These are phyloP conservation scores for Lindbergichthys nudifrons DNA, from an alignment of 2,797 vertebrate species.

Conservation along the genomic window DNA sequence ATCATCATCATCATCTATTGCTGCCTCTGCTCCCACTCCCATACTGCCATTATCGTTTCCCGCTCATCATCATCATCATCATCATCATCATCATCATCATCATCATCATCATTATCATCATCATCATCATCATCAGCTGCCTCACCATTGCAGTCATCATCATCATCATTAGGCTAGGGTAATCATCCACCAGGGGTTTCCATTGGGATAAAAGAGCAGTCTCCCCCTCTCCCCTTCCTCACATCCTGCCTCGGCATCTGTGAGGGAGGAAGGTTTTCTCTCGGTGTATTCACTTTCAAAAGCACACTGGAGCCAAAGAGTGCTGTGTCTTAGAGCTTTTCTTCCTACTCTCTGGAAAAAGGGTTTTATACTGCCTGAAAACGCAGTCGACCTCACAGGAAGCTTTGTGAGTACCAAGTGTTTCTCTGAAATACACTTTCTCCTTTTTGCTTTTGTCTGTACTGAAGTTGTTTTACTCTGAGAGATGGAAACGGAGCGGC, in stretches of 20 bases:
- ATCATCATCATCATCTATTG: conserved; percentile 70
- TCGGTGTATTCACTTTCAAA: conserved; percentile 10
- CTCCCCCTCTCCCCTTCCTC: conserved; percentile 64
- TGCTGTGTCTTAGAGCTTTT: conserved; percentile 4
- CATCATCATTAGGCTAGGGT: conserved; percentile 87
- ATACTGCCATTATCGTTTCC: conserved; percentile 73
- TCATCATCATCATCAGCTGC: conserved; percentile 75
- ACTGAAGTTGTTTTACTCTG: neutral
- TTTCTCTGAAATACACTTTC: conserved; percentile 12
- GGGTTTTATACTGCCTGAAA: neutral
- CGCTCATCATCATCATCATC: conserved; percentile 72
- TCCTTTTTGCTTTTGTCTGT: neutral
- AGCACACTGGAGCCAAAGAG: neutral
- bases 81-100: conserved; percentile 83
- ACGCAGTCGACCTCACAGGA: conserved; percentile 1
- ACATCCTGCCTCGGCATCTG: conserved; percentile 63
- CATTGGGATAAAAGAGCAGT: conserved; percentile 81
- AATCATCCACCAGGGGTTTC: conserved; percentile 85
- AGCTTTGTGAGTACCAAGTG: conserved; percentile 59
- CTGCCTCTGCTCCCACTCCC: conserved; percentile 67
- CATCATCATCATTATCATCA: conserved; percentile 56
- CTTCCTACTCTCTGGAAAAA: conserved; percentile 8
- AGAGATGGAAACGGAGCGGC: neutral
- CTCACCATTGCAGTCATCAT: conserved; percentile 87
- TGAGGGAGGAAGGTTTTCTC: conserved; percentile 43